phyloP scores from a whole-genome alignment of 2,113 vertebrate genomes.

The Hippolais icterina region DNA sequence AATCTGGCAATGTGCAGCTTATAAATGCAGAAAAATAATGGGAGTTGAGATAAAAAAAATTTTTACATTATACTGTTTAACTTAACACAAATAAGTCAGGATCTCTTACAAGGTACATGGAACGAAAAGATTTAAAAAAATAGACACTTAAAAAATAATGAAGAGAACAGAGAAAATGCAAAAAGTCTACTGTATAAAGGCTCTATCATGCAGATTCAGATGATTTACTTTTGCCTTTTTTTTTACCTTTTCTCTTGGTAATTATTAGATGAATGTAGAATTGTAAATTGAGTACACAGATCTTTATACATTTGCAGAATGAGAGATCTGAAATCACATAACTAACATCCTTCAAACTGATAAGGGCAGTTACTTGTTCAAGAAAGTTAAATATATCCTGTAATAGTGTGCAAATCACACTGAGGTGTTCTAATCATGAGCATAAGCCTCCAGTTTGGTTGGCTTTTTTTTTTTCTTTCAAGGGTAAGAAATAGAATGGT shows the following conservation, averaged over 20 bases:
- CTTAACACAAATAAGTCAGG: neutral
- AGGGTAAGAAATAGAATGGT: slow-evolving; percentile 36
- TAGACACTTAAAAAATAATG: neutral
- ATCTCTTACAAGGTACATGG: neutral
- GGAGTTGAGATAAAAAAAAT: neutral
- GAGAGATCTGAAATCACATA: neutral
- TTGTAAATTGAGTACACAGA: neutral
- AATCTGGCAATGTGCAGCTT: neutral
- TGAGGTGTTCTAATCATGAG: neutral
- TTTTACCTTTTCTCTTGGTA: neutral
- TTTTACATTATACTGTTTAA: neutral
- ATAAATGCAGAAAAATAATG: neutral
- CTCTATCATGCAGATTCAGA: neutral
- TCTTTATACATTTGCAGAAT: slow-evolving; percentile 29
- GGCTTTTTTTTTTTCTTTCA: neutral
- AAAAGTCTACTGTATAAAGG: neutral
- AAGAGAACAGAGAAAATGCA: neutral
- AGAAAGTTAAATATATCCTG: neutral
- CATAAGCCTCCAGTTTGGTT: neutral
- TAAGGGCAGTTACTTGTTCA: neutral
- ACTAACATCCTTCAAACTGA: neutral
- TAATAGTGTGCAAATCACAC: neutral
- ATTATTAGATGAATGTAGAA: neutral
- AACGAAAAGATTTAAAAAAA: neutral
- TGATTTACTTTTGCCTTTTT: neutral